Percentiles rank a stretch among this genome's conserved stretches.
Conservation (phyloP, 2,113 vertebrate genomes). For the Pomatorhinus ruficollis region DNA sequence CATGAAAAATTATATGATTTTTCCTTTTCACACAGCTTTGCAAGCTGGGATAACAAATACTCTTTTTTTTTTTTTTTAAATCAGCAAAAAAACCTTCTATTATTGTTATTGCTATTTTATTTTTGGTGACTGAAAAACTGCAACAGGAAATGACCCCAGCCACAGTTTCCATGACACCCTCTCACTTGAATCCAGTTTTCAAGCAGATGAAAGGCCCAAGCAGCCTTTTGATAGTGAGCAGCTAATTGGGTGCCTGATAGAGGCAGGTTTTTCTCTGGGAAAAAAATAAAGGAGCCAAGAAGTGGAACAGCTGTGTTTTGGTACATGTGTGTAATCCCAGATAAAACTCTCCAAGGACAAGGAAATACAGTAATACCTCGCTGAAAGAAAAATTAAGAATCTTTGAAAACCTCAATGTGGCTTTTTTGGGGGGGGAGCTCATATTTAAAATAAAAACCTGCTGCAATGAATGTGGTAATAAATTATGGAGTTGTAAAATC, state of each 20-base stretch:
- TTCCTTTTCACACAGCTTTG: constrained; percentile 35
- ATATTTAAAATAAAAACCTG: background rate
- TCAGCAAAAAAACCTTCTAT: background rate
- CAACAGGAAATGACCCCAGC: constrained; percentile 86
- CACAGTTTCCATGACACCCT: constrained; percentile 88
- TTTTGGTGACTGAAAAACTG: constrained; percentile 72
- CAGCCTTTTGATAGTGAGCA: constrained; percentile 79
- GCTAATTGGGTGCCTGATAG: constrained; percentile 86
- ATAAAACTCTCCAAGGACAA: constrained; percentile 73
- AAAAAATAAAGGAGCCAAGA: constrained; percentile 68
- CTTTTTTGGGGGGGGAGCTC: background rate
- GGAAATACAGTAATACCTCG: constrained; percentile 63
- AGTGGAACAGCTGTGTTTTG: constrained; percentile 85
- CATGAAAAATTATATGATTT: background rate
- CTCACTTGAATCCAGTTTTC: constrained; percentile 76
- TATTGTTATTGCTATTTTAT: constrained; percentile 56
- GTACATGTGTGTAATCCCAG: constrained; percentile 72
- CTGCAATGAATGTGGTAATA: background rate
- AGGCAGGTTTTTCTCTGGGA: constrained; percentile 68
- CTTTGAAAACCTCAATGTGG: constrained; percentile 15
- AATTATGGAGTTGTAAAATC: background rate
- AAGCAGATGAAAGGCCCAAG: constrained; percentile 84
- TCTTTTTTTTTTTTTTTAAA: constrained; percentile 52
- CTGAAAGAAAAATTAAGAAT: constrained; percentile 23
- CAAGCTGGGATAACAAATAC: constrained; percentile 27